These are phyloP conservation scores for Sinocyclocheilus maitianheensis DNA, from an alignment of 2,113 vertebrate genomes.

Conservation along the genomic window DNA sequence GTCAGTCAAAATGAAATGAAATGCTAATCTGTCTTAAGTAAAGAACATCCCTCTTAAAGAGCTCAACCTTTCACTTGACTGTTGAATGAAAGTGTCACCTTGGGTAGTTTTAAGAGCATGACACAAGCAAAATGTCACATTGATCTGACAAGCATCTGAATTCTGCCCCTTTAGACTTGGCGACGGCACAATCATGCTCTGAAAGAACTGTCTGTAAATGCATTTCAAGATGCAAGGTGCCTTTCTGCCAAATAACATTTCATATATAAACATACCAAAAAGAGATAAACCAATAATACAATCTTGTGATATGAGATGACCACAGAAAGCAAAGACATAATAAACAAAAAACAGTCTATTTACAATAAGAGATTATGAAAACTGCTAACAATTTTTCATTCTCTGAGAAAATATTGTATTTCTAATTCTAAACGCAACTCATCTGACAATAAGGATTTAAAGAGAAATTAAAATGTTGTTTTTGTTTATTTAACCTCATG, in stretches of 20 bases:
- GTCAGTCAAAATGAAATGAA: neutral
- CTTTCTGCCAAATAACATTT: neutral
- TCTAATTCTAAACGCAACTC: neutral
- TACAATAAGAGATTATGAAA: neutral
- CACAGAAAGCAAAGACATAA: neutral
- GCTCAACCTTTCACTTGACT: neutral
- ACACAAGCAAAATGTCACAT: constrained; percentile 19
- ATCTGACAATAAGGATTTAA: neutral
- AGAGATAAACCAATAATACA: neutral
- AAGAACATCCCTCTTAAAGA: neutral
- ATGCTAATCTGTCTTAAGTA: neutral
- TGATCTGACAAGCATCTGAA: constrained; percentile 23
- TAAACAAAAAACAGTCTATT: neutral
- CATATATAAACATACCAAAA: neutral
- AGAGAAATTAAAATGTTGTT: neutral
- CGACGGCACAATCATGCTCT: neutral
- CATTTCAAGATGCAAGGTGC: neutral
- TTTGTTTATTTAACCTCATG: neutral
- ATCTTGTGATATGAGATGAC: neutral
- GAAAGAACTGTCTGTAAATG: neutral
- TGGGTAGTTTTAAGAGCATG: neutral
- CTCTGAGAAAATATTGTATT: neutral
- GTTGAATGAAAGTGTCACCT: neutral
- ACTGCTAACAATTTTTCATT: neutral
- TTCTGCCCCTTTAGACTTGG: constrained; percentile 43